Base-by-base conservation (phyloP, 2,888 invertebrate genomes). In the Ophion costatus region DNA sequence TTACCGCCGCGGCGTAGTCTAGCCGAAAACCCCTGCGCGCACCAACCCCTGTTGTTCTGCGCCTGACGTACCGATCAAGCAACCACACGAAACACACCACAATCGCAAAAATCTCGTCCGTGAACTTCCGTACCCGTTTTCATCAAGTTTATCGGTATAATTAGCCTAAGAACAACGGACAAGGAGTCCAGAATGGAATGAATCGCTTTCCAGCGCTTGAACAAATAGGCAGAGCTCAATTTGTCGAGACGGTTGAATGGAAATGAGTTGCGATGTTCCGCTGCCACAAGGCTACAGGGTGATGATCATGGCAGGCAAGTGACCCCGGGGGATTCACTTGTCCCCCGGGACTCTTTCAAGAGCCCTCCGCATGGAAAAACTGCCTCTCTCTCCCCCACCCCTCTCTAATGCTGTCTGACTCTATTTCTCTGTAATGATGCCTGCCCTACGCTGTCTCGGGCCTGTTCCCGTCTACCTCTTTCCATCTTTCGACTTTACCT, bases 1-100 rank as follows among this genome's bases (percentile, higher is more conserved):
- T 92, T 83, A 90, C 89, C 84, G 75, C 87, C 82, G 75, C 75
- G 78, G 75, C 64, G 82, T 79, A 74, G 88, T 88, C 88, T 90
- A 87, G 88, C 87, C 87, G 88, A 88, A 89, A 75, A 77, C 77
- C 77, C 82, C 91, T 90, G 91, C 90, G 91, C 91, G 91, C 91
- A 80, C 90, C 90, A 83, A 83, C 85, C 81, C 78, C 80, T 66
- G 66, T 66, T 64, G 14, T 63, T 78, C 75, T 79, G 80, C 67
- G 69, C 66, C 79, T 69, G 64, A 45, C 77, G 76, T 87, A 85
- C 85, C 85, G 83, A 83, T 75, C 42, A 45, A 63, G 70, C 14
- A 73, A 10, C 38, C 61, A 10, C 38, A 67, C 3, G 42, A 33
- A 9, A 51, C 5, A 51, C 14, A 17, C 61, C 61, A 61, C 17